Evolutionary conservation across 2,113 vertebrate species (phyloP).

Genomic region (Nothoprocta pentlandii): DNA sequence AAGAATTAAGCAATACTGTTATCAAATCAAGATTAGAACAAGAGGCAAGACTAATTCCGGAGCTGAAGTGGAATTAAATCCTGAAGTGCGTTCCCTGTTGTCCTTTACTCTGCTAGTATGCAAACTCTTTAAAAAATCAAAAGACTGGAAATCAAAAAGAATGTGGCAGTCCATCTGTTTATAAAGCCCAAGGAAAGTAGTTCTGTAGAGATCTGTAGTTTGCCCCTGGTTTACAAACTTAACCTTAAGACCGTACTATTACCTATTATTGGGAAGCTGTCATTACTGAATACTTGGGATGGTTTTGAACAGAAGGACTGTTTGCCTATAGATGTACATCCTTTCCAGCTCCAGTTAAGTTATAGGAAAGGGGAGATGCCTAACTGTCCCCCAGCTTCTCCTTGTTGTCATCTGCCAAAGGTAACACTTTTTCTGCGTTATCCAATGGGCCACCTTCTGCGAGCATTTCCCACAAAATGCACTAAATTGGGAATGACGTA

Average conservation of each 20-base stretch:
- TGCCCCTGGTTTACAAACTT: neutral
- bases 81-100: neutral
- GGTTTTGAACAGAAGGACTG: neutral
- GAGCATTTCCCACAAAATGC: neutral
- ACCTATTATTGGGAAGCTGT: neutral
- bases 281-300: neutral
- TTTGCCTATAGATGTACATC: neutral
- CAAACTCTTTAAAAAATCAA: neutral
- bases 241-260: neutral
- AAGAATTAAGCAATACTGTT: slow-evolving; percentile 35
- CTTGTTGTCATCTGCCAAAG: neutral
- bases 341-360: neutral
- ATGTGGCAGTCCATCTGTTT: neutral
- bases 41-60: neutral
- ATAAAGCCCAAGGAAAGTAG: neutral
- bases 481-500: neutral
- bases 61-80: neutral
- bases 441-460: neutral
- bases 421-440: neutral
- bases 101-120: neutral
- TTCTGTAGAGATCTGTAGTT: neutral
- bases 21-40: slow-evolving; percentile 9
- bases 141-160: neutral
- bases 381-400: neutral
- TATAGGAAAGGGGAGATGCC: neutral